A percentile compares a stretch with the other conserved stretches of the same genome.
These are phyloP conservation scores for Timandra comae DNA, from an alignment of 2,888 invertebrate species.

Conservation along the genomic window DNA sequence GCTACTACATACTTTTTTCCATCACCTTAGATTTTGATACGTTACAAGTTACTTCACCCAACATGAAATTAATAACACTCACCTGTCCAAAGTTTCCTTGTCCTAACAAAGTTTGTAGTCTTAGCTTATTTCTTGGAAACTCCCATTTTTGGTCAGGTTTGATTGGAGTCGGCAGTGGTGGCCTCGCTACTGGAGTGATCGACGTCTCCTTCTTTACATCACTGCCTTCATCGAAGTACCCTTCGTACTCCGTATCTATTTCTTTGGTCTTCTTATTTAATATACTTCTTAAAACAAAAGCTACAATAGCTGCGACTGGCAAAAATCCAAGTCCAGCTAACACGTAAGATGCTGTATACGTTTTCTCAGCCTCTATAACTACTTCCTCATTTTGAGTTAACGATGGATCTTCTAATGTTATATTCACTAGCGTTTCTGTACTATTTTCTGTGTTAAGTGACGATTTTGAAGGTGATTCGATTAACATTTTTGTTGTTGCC, in stretches of 20 bases:
- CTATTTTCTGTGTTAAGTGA: slow-evolving; percentile 32
- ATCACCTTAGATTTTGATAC: too few relatives aligned
- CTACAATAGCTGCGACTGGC: slow-evolving; percentile 75
- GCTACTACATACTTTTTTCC: too few relatives aligned
- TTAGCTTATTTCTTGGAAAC: slow-evolving; percentile 85
- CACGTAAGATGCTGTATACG: slow-evolving; percentile 78
- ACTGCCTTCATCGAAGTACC: slow-evolving; percentile 77
- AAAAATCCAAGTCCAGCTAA: slow-evolving; percentile 78
- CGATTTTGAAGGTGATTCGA: slow-evolving; percentile 52
- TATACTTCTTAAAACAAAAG: slow-evolving; percentile 74
- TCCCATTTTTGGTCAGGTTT: slow-evolving; percentile 82
- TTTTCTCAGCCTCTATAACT: slow-evolving; percentile 75
- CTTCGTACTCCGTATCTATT: slow-evolving; percentile 77
- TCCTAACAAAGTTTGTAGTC: slow-evolving; percentile 86
- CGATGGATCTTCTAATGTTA: slow-evolving; percentile 33
- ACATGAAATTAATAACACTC: too few relatives aligned
- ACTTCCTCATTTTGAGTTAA: slow-evolving; percentile 65
- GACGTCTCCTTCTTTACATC: slow-evolving; percentile 70
- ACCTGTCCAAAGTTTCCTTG: slow-evolving; percentile 92
- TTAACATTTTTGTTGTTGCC: slow-evolving; percentile 66
- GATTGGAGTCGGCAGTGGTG: slow-evolving; percentile 70
- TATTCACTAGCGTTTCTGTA: slow-evolving; percentile 31
- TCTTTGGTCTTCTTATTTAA: slow-evolving; percentile 74
- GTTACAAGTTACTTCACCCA: too few relatives aligned
- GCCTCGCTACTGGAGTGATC: slow-evolving; percentile 73